These are phyloP conservation scores for Hoplostethus mediterraneus DNA, from an alignment of 2,797 vertebrate species.

Conservation along the genomic window DNA sequence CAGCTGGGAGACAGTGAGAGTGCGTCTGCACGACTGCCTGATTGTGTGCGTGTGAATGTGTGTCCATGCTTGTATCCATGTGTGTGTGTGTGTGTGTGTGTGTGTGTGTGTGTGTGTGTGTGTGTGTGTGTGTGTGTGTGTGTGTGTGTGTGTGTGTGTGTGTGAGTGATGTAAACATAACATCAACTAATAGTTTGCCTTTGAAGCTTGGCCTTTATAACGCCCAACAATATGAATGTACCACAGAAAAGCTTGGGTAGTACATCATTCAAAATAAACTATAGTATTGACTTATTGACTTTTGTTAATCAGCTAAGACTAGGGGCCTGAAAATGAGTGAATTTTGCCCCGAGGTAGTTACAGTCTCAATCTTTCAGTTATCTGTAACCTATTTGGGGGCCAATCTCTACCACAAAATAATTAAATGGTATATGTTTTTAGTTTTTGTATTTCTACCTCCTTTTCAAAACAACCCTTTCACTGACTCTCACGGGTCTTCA, in stretches of 20 bases:
- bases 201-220: too few species aligned
- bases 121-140: slow-evolving; percentile 1
- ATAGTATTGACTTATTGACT: too few species aligned
- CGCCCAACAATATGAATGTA: too few species aligned
- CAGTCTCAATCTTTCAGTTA: neutral
- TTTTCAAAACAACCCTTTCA: neutral
- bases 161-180: neutral
- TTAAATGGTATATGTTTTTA: neutral
- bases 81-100: neutral
- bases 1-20: slow-evolving; percentile 90
- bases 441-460: neutral
- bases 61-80: neutral
- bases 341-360: too few species aligned
- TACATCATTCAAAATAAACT: too few species aligned
- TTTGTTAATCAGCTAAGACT: too few species aligned
- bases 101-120: neutral
- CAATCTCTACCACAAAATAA: neutral
- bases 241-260: too few species aligned
- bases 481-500: neutral
- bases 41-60: neutral
- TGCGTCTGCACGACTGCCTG: slow-evolving; percentile 39
- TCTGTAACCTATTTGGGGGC: neutral
- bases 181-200: too few species aligned
- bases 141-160: neutral
- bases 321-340: too few species aligned